Conservation (phyloP, 2,113 vertebrate genomes). For the Atrichornis clamosus region DNA sequence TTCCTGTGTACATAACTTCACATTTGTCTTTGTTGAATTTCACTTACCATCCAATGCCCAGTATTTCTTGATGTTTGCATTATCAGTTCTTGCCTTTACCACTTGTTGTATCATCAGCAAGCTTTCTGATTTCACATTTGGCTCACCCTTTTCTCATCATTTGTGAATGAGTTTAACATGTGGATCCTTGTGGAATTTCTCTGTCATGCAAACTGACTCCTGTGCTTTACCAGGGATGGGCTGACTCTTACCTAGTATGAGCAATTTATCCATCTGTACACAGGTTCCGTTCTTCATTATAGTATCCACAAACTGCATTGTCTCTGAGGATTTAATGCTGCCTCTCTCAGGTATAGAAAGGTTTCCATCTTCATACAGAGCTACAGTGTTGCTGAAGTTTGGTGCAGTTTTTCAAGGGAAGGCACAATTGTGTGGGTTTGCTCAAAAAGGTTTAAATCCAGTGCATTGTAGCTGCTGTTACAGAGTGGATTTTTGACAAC, state of each 20-base stretch:
- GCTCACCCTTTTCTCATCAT: neutral
- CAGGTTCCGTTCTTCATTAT: neutral
- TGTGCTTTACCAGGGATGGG: neutral
- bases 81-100: neutral
- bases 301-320: neutral
- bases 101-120: neutral
- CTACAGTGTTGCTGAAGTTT: neutral
- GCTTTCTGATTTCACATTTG: neutral
- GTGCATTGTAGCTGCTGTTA: neutral
- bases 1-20: neutral
- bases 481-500: neutral
- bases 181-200: neutral
- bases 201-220: neutral
- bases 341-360: neutral
- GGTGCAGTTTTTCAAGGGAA: neutral
- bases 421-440: accelerated
- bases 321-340: neutral
- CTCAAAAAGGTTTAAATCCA: neutral
- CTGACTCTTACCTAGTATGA: neutral
- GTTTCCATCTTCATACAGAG: neutral
- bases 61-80: neutral
- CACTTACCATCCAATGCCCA: neutral
- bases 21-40: neutral
- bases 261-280: neutral
- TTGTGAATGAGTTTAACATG: neutral